Evolutionary conservation across 2,797 vertebrate genomes (phyloP), one percentile per base, ranked within the genome.

Genomic region (Monodelphis domestica): DNA sequence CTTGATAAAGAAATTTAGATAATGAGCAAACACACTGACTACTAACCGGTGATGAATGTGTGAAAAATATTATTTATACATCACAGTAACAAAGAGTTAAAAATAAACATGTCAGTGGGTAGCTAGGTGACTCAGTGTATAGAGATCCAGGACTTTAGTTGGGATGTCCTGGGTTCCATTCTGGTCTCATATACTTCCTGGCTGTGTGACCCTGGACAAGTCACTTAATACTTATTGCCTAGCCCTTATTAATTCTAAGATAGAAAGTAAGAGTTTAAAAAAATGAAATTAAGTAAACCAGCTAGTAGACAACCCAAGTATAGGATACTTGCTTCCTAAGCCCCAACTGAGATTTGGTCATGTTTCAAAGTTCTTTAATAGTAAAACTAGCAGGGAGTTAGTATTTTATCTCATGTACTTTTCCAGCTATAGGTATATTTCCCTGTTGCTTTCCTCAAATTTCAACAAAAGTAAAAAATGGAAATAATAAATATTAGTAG

Each of bases 11-110:
- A 78, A 26, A 24, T 78, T 7, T 78, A 78, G 21, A 45, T 78
- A 26, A 10, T 78, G 3, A 50, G 70, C 9, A 84, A 84, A 84
- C 38, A 78, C 70, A 84, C 21, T n/a, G n/a, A 63, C 52, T 96
- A 50, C 38, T 92, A 55, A 91, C 54, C 59, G 50, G 91, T 59
- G 94, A 93, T 94, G 93, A n/a, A 38, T 59, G 53, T 59, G 7
- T 92, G 54, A 93, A 63, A 91, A 93, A 88, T 59, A 90, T 90
- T 29, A 89, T 88, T 78, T 95, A 90, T 70, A 45, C 88, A 94
- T 92, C 88, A 57, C 50, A 29, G 30, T 54, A 89, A 9, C 33
- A 91, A 53, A 70, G 95, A 91, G 93, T 52, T 92, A 54, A 45
- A 92, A 90, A 53, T 91, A 88, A 51, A 91, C 84, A 88, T 91